phyloP scores from a whole-genome alignment of 2,888 invertebrate genomes.

The Dicyrtoma fusca region DNA sequence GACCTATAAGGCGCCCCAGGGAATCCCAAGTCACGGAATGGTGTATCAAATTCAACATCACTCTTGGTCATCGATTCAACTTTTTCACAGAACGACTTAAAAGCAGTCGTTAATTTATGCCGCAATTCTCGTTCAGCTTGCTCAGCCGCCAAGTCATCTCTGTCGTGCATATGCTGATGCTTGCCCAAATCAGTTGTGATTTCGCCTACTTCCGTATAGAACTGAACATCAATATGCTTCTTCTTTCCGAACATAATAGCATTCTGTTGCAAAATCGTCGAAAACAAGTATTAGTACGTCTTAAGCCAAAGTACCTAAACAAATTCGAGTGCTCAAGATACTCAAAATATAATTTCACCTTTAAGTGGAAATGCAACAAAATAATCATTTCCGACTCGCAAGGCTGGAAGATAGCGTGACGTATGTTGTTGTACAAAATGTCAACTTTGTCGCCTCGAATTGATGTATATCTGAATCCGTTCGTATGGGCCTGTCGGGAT shows the following conservation, averaged over 20 bases:
- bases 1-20: constrained; percentile 96
- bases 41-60: constrained; percentile 97
- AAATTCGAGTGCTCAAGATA: background rate
- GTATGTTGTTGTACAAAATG: constrained; percentile 98
- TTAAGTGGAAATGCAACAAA: constrained; percentile 95
- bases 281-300: background rate
- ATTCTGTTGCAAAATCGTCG: constrained; percentile 66
- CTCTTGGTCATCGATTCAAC: constrained; percentile 93
- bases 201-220: constrained; percentile 99
- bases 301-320: background rate
- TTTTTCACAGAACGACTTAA: constrained; percentile 98
- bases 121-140: constrained; percentile 96
- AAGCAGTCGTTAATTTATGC: constrained; percentile 95
- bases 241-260: constrained; percentile 99
- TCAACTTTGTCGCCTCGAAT: constrained; percentile 99
- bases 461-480: constrained; percentile 96
- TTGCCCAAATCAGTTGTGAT: constrained; percentile 99
- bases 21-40: constrained; percentile 97
- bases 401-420: constrained; percentile 98
- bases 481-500: constrained; percentile 89
- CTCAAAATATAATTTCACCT: constrained; percentile 62
- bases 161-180: constrained; percentile 99
- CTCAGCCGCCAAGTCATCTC: constrained; percentile 97
- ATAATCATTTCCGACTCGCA: constrained; percentile 99
- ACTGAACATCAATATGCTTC: constrained; percentile 98